A percentile compares a stretch with the other conserved stretches of the same genome.
Evolutionary conservation across 1,140 invertebrate species (phyloP).

Genomic region (Planococcus citri): DNA sequence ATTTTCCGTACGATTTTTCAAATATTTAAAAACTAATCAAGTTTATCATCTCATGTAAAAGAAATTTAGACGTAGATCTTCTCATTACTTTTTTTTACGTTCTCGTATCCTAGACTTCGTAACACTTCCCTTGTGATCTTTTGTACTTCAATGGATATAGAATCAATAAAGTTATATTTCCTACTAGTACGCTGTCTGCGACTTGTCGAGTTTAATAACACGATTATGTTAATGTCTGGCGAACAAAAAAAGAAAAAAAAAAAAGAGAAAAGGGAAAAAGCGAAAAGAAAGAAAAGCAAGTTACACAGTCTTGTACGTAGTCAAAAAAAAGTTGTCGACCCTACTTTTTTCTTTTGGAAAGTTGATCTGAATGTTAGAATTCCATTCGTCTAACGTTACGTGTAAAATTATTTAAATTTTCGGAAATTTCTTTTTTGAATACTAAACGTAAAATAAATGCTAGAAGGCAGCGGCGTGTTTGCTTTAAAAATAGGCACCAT

Average conservation of each 20-base stretch:
- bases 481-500: no score
- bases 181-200: neutral
- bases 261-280: neutral
- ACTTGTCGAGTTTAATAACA: slow-evolving; percentile 12
- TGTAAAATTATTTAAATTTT: slow-evolving; percentile 17
- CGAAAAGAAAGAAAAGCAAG: neutral
- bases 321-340: neutral
- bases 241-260: neutral
- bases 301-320: neutral
- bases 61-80: no score
- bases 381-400: slow-evolving; percentile 10
- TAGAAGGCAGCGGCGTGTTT: neutral
- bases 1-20: no score
- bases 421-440: neutral
- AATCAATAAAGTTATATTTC: neutral
- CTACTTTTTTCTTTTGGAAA: neutral
- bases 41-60: no score
- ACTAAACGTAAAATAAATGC: neutral
- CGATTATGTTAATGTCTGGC: slow-evolving; percentile 20
- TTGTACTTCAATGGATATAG: neutral
- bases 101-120: no score
- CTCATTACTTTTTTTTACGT: no score
- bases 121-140: neutral
- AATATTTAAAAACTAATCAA: no score
- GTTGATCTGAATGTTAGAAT: slow-evolving; percentile 11